These are phyloP conservation scores for Staurois parvus DNA, from an alignment of 2,797 vertebrate genomes.

Conservation along the genomic window DNA sequence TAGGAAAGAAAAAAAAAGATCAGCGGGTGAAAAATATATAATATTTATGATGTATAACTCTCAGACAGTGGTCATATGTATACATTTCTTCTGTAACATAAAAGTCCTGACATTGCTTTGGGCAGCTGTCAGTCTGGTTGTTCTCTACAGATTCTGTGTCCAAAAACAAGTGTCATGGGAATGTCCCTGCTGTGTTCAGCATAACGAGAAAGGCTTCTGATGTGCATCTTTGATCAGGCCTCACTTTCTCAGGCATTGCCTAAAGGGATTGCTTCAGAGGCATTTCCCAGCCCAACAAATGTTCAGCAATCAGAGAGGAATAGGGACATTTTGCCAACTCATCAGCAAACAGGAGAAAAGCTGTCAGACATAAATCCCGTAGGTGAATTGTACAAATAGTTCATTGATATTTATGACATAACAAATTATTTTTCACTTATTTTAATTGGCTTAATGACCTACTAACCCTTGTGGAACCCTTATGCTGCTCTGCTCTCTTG, in stretches of 20 bases:
- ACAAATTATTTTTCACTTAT: conserved; percentile 18
- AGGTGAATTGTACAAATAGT: background rate
- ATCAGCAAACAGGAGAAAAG: conserved; percentile 13
- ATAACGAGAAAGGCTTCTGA: conserved; percentile 36
- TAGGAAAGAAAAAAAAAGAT: background rate
- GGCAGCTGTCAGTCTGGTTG: conserved; percentile 48
- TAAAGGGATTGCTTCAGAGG: conserved; percentile 31
- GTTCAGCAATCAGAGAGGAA: conserved; percentile 17
- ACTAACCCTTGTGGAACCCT: background rate
- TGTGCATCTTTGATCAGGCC: conserved; percentile 54
- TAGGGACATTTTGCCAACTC: conserved; percentile 13
- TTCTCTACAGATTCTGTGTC: conserved; percentile 27
- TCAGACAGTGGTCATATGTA: conserved; percentile 28
- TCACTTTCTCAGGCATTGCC: conserved; percentile 32
- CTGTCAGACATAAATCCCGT: conserved; percentile 1
- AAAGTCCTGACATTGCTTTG: conserved; percentile 47
- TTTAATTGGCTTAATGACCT: background rate
- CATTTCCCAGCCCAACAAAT: conserved; percentile 14
- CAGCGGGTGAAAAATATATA: background rate
- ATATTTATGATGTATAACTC: conserved; percentile 43
- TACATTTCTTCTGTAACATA: conserved; percentile 30
- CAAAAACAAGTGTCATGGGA: conserved; percentile 42
- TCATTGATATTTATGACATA: conserved; percentile 18
- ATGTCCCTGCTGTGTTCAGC: conserved; percentile 25
- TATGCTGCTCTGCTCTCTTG: background rate